A percentile compares a stretch with the other conserved stretches of the same genome.
phyloP scores from a whole-genome alignment of 2,888 invertebrate genomes.

The Falcaria lacertinaria region DNA sequence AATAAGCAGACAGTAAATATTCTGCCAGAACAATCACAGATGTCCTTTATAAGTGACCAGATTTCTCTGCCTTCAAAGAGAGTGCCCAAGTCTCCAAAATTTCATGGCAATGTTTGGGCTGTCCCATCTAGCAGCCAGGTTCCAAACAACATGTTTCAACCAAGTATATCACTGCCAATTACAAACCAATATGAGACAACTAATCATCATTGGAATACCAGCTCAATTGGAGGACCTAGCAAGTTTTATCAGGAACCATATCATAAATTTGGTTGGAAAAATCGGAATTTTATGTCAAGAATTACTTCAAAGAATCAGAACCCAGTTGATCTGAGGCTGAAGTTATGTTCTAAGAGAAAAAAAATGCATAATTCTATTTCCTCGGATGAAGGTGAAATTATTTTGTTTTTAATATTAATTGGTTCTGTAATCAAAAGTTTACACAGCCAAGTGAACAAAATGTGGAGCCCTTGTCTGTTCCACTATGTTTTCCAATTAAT shows the following conservation, averaged over 20 bases:
- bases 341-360: neutral
- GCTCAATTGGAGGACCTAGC: neutral
- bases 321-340: neutral
- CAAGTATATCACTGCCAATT: constrained; percentile 12
- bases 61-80: constrained; percentile 1
- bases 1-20: constrained; percentile 35
- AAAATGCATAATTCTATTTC: neutral
- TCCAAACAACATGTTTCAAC: constrained; percentile 7
- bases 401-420: too few species aligned
- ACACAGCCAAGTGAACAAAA: too few species aligned
- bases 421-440: too few species aligned
- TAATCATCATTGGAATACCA: neutral
- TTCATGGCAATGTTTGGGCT: constrained; percentile 27
- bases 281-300: neutral
- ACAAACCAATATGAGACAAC: constrained; percentile 8
- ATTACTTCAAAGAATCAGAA: neutral
- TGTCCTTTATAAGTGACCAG: constrained; percentile 7
- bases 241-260: neutral
- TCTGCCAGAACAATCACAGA: constrained; percentile 18
- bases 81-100: constrained; percentile 3
- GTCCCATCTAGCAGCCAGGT: constrained; percentile 19
- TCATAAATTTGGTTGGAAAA: neutral
- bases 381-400: too few species aligned
- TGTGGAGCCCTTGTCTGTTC: too few species aligned
- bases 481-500: too few species aligned